Evolutionary conservation across 2,113 vertebrate species (phyloP), one percentile per base, ranked within the genome.

Genomic region (Lepidothrix coronata): DNA sequence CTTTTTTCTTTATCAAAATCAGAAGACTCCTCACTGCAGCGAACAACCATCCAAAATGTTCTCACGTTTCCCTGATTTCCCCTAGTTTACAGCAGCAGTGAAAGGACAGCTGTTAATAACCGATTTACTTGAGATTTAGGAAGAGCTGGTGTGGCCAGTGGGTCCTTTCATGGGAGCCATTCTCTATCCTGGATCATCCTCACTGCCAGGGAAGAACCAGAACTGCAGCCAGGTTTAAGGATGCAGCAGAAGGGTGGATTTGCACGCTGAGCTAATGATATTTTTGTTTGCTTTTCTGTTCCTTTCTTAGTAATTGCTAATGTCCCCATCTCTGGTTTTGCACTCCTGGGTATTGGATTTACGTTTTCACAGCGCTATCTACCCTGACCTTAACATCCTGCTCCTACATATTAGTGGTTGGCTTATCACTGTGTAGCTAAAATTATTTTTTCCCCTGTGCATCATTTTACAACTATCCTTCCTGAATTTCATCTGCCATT

Each of bases 371-470:
- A 76, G 66, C 58, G 9, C n/a, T 76, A 27, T 49, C 54, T 68
- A 8, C 37, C 57, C 62, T 52, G 85, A 85, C 71, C 74, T 82
- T 82, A 88, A 65, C 81, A 37, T 85, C 30, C 62, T 79, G 22
- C 33, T 86, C 82, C 54, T 59, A 8, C 0, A 0, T 91, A 52
- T 54, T 90, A 57, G 74, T 37, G 44, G 70, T 31, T 88, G 44
- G 35, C 85, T 95, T 95, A 95, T 93, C 85, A n/a, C 58, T 49
- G n/a, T 52, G 48, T 16, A 76, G 58, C 44, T 49, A 14, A 90
- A 94, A 84, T 85, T 67, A 51, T 82, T 91, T 95, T 89, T 79
- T 49, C 70, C 78, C 78, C 54, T 31, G 74, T 85, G 88, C 71
- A 41, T 76, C 67, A 16, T 82, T 85, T 95, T 85, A n/a, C n/a